A percentile compares a stretch with the other conserved stretches of the same genome.
phyloP scores from a whole-genome alignment of 2,797 vertebrate genomes.

The Lacerta bilineata region DNA sequence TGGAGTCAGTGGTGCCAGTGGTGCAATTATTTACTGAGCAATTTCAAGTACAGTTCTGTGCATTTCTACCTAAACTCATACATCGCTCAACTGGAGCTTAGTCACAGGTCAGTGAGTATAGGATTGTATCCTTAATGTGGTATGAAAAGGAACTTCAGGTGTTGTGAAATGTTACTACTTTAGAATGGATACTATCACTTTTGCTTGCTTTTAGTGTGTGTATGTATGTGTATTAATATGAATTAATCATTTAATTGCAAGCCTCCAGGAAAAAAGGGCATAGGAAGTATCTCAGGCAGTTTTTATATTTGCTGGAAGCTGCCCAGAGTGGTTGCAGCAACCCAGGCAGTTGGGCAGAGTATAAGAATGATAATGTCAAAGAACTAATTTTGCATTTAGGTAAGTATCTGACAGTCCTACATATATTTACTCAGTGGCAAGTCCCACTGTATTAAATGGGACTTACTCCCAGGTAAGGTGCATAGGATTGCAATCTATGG shows the following conservation, averaged over 20 bases:
- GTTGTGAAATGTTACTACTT: constrained; percentile 41
- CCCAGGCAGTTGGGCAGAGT: too few relatives aligned
- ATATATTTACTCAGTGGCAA: background rate
- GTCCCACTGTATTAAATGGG: background rate
- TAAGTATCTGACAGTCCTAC: background rate
- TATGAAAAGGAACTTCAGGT: constrained; percentile 10
- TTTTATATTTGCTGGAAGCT: background rate
- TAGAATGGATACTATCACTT: background rate
- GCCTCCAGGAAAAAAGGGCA: background rate
- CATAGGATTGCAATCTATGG: background rate
- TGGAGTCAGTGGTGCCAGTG: background rate
- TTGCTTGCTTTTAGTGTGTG: background rate
- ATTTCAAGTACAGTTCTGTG: background rate
- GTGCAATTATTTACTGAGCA: constrained; percentile 11
- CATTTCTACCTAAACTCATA: background rate
- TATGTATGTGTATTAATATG: background rate
- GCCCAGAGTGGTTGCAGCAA: too few relatives aligned
- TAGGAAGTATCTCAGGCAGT: rapidly evolving
- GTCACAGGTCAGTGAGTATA: background rate
- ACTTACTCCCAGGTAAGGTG: background rate
- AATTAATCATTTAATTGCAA: background rate
- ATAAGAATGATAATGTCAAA: background rate
- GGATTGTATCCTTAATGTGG: background rate
- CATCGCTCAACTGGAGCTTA: background rate
- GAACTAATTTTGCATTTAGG: background rate